phyloP scores from a whole-genome alignment of 1,140 invertebrate species.

The Apolygus lucorum region DNA sequence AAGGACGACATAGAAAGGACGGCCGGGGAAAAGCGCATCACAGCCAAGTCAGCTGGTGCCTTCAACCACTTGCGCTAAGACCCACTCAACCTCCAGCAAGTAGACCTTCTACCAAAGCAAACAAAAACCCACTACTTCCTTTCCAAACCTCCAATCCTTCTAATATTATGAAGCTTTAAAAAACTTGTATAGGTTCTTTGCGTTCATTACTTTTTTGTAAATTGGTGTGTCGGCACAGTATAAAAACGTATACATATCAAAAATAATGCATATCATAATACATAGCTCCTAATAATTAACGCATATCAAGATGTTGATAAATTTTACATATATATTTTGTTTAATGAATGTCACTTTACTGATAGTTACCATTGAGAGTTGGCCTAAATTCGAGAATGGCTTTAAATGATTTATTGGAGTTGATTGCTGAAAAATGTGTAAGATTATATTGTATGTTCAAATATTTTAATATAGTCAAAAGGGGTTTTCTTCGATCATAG shows the following conservation, averaged over 20 bases:
- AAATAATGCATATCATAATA: conserved; percentile 23
- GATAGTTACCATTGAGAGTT: conserved; percentile 11
- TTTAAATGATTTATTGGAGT: neutral
- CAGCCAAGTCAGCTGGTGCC: conserved; percentile 40
- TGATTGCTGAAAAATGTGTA: neutral
- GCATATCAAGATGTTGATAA: conserved; percentile 10
- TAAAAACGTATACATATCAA: conserved; percentile 26
- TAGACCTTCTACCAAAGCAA: neutral
- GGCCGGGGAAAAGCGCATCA: conserved; percentile 67
- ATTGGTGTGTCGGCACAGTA: conserved; percentile 27
- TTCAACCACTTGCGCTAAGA: conserved; percentile 11
- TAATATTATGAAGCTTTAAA: too few relatives aligned
- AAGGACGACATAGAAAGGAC: conserved; percentile 63
- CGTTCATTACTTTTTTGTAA: neutral
- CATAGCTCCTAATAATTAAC: conserved; percentile 26
- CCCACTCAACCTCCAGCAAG: neutral
- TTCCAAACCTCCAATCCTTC: too few relatives aligned
- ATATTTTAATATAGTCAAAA: conserved; percentile 5
- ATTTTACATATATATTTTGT: conserved; percentile 12
- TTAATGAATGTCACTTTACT: neutral
- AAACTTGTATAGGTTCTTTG: too few relatives aligned
- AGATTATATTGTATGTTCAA: conserved; percentile 1
- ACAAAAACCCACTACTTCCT: too few relatives aligned
- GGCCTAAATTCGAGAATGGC: conserved; percentile 3
- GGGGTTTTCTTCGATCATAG: too few relatives aligned